Evolutionary conservation across 2,113 vertebrate genomes (phyloP), one percentile per base, ranked within the genome.

Genomic region (Romanogobio albipinnatus): DNA sequence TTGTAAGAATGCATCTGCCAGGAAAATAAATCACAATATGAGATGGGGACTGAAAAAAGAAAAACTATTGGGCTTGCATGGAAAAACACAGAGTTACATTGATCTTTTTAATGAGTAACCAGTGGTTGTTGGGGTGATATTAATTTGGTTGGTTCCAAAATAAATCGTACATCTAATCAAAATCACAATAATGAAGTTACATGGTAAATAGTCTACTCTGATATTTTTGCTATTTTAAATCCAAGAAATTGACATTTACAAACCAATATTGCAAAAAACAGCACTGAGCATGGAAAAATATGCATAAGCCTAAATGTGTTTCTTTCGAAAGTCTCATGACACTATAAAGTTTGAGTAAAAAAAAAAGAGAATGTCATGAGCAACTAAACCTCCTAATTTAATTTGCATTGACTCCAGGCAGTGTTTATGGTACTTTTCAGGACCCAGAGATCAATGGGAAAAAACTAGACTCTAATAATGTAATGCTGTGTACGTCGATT

Each of bases 361-460:
- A 14, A 15, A 24, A 49, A 33, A 24, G 4, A 9, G 26, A 76
- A 11, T 43, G 22, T 61, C 29, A 43, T 78, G 29, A 78, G 76
- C 13, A 78, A 61, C 53, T 58, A 36, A 78, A 78, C 26, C 53
- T 8, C 15, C 29, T 78, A 78, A 78, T 7, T 78, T 59, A 78
- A 78, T 78, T 78, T 59, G 51, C 76, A n/a, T 59, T 61, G 56
- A 78, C 76, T 59, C 51, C 53, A 78, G 53, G 59, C 53, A 43
- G 76, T 59, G 19, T 13, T 56, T 26, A 5, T 36, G 29, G 17
- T n/a, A 33, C 36, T n/a, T 58, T 77, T 10, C 26, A 39, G 29
- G 47, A 73, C 22, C 22, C 43, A 3, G 70, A 33, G 24, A 15
- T 33, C 8, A 76, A 76, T 53, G 24, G 15, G 17, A 2, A 29